Percentiles rank a stretch among this genome's conserved stretches.
These are phyloP conservation scores for Spodoptera littoralis DNA, from an alignment of 2,888 invertebrate genomes.

Conservation along the genomic window DNA sequence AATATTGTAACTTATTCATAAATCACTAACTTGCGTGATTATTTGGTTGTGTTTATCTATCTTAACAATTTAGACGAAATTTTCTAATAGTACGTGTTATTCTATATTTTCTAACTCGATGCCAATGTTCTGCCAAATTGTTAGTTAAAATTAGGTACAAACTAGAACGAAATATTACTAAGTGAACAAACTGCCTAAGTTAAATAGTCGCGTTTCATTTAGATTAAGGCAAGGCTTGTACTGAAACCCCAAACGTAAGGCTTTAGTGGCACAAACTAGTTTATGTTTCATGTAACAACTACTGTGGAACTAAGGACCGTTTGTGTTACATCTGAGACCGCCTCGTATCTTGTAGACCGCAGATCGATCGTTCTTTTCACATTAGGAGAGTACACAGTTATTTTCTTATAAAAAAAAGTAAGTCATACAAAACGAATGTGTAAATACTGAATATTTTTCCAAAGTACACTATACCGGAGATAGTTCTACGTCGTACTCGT, in stretches of 20 bases:
- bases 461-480: constrained; percentile 73
- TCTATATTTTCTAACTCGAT: constrained; percentile 66
- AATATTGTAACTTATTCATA: constrained; percentile 61
- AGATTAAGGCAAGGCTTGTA: constrained; percentile 68
- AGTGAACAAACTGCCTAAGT: constrained; percentile 58
- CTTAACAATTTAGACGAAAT: constrained; percentile 77
- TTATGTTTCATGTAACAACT: constrained; percentile 28
- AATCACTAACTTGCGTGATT: constrained; percentile 84
- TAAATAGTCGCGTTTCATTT: constrained; percentile 68
- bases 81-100: constrained; percentile 66
- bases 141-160: constrained; percentile 64
- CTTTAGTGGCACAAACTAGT: constrained; percentile 48
- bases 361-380: constrained; percentile 39
- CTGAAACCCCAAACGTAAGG: constrained; percentile 64
- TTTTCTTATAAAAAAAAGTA: constrained; percentile 72
- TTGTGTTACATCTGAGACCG: constrained; percentile 55
- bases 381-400: constrained; percentile 66
- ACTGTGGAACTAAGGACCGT: constrained; percentile 66
- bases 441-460: constrained; percentile 81
- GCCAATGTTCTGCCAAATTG: constrained; percentile 77
- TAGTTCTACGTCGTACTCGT: constrained; percentile 74
- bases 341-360: constrained; percentile 31
- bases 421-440: constrained; percentile 63
- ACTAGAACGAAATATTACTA: constrained; percentile 66
- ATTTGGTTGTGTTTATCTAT: constrained; percentile 84